Percentiles rank a stretch among this genome's conserved stretches.
Conservation (phyloP, 2,113 vertebrate species). For the Trichomycterus rosablanca region DNA sequence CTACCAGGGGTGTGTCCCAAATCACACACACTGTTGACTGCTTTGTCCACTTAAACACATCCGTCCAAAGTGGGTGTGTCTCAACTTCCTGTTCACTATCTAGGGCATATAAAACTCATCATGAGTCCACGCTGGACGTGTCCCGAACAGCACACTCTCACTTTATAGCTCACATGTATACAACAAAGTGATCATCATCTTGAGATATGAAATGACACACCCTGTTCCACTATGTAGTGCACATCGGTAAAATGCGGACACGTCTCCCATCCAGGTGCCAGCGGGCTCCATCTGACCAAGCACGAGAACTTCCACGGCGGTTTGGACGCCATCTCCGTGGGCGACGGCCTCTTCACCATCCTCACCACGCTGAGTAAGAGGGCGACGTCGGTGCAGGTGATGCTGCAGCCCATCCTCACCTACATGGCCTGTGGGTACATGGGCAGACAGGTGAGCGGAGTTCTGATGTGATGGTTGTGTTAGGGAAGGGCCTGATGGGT, state of each 20-base stretch:
- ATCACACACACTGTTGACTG: not conserved
- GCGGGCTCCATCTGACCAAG: constrained; percentile 95
- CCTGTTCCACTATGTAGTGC: no score
- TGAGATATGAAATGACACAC: not conserved
- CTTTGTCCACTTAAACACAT: not conserved
- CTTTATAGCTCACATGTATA: no score
- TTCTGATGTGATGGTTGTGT: no score
- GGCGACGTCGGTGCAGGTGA: constrained; percentile 92
- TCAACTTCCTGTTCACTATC: not conserved
- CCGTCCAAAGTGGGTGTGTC: not conserved
- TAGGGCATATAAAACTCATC: no score
- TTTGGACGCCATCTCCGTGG: constrained; percentile 95
- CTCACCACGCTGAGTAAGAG: constrained; percentile 95
- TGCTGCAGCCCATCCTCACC: constrained; percentile 97
- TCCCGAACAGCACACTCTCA: no score
- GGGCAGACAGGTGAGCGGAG: constrained; percentile 83
- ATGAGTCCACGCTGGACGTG: no score
- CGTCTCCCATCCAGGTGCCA: constrained; percentile 77
- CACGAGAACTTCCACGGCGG: constrained; percentile 98
- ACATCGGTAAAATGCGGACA: no score
- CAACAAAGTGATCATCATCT: no score
- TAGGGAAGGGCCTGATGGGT: no score
- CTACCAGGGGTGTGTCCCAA: no score
- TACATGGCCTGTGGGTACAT: constrained; percentile 99
- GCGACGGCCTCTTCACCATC: constrained; percentile 96